Evolutionary conservation across 92 coral and sea anemone species (phyloP).

Genomic region (Metridium senile): DNA sequence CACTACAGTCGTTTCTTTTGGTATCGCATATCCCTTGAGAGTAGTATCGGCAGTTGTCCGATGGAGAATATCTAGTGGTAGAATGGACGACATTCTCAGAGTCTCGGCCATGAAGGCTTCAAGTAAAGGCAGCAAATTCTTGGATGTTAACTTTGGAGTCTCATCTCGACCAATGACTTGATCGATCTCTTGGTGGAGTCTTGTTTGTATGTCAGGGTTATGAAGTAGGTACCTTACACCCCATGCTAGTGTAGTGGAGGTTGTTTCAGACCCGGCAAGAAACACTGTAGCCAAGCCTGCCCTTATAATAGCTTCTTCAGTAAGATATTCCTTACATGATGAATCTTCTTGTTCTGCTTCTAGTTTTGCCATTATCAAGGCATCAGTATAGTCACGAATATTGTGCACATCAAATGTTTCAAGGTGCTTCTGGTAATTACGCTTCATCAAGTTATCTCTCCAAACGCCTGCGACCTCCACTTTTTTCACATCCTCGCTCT

Average conservation of each 20-base stretch:
- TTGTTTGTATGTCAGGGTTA: constrained; percentile 47
- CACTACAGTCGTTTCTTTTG: constrained; percentile 41
- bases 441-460: constrained; percentile 29
- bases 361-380: constrained; percentile 33
- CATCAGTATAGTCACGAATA: constrained; percentile 52
- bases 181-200: constrained; percentile 54
- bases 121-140: constrained; percentile 46
- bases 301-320: constrained; percentile 44
- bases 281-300: constrained; percentile 50
- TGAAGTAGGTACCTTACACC: constrained; percentile 36
- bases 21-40: constrained; percentile 43
- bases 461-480: constrained; percentile 3
- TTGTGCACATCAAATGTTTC: constrained; percentile 29
- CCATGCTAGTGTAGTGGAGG: constrained; percentile 46
- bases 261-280: constrained; percentile 68
- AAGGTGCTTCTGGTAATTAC: constrained; percentile 27
- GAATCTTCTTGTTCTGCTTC: constrained; percentile 47
- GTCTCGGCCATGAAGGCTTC: constrained; percentile 56
- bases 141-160: constrained; percentile 38
- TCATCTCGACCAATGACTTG: constrained; percentile 35
- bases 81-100: constrained; percentile 23
- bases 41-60: constrained; percentile 34
- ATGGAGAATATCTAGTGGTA: constrained; percentile 32
- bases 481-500: background rate
- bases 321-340: constrained; percentile 34